Evolutionary conservation across 37 sponge, comb jelly and placozoan species (phyloP).

Genomic region (Mnemiopsis leidyi): DNA sequence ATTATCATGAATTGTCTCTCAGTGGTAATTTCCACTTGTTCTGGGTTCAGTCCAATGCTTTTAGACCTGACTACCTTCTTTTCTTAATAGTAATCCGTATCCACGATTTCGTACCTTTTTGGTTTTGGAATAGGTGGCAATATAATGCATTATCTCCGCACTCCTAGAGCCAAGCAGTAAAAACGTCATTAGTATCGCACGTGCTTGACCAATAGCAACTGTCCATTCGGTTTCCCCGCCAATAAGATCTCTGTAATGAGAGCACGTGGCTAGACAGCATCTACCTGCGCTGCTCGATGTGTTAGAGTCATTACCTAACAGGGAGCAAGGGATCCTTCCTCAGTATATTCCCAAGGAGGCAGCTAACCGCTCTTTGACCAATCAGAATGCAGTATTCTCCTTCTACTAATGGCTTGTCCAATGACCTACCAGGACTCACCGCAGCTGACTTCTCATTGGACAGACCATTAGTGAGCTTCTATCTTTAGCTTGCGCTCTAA

Average conservation of each 20-base stretch:
- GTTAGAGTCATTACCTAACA: neutral
- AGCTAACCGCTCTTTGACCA: neutral
- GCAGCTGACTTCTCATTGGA: neutral
- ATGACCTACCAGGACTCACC: neutral
- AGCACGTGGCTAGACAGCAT: neutral
- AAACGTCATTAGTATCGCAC: neutral
- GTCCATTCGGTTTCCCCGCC: neutral
- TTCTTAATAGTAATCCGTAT: too few relatives aligned
- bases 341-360: too few relatives aligned
- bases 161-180: neutral
- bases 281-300: neutral
- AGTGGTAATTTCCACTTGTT: too few relatives aligned
- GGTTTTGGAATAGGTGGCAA: too few relatives aligned
- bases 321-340: neutral
- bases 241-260: neutral
- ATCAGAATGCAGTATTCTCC: neutral
- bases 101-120: too few relatives aligned
- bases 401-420: neutral
- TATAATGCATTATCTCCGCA: too few relatives aligned
- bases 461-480: neutral
- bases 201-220: neutral
- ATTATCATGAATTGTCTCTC: too few relatives aligned
- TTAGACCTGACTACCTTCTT: too few relatives aligned
- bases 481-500: neutral
- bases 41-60: too few relatives aligned